Evolutionary conservation across 1,140 invertebrate genomes (phyloP).

Genomic region (Psix sp.): DNA sequence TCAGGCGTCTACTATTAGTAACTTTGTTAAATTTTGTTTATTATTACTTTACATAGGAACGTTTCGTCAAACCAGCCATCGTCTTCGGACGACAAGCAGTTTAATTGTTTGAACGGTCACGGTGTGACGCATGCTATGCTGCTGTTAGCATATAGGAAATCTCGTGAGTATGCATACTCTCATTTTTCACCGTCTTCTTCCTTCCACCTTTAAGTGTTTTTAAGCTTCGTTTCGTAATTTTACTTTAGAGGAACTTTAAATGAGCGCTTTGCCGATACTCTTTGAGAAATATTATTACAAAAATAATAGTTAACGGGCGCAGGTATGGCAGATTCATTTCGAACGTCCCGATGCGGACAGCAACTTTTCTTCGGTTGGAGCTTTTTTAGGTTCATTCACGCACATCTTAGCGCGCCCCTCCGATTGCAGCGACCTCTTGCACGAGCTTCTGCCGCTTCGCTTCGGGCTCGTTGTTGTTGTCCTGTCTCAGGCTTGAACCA

Average conservation of each 20-base stretch:
- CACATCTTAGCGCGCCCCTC: slow-evolving; percentile 65
- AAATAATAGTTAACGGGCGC: slow-evolving; percentile 67
- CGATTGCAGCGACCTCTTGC: slow-evolving; percentile 69
- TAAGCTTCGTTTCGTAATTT: slow-evolving; percentile 38
- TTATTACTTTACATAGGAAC: slow-evolving; percentile 78
- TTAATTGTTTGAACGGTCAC: slow-evolving; percentile 8
- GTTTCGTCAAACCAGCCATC: slow-evolving; percentile 73
- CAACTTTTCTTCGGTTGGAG: slow-evolving; percentile 6
- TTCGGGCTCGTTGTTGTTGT: slow-evolving; percentile 73
- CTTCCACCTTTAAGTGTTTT: slow-evolving; percentile 29
- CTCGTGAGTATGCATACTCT: slow-evolving; percentile 17
- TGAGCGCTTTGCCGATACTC: slow-evolving; percentile 63
- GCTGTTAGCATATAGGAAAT: slow-evolving; percentile 30
- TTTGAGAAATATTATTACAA: slow-evolving; percentile 65
- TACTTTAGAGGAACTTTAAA: slow-evolving; percentile 69
- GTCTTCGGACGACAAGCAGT: slow-evolving; percentile 2
- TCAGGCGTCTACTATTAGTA: slow-evolving; percentile 64
- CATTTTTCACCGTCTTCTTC: slow-evolving; percentile 10
- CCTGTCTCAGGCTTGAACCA: slow-evolving; percentile 57
- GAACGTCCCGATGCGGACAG: no score
- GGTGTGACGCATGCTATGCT: slow-evolving; percentile 11
- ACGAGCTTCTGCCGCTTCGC: slow-evolving; percentile 69
- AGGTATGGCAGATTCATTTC: slow-evolving; percentile 49
- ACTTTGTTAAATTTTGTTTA: slow-evolving; percentile 67
- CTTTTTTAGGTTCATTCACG: slow-evolving; percentile 52